A percentile compares a stretch with the other conserved stretches of the same genome.
Conservation (phyloP, 2,888 invertebrate species). For the Molorchus minor region DNA sequence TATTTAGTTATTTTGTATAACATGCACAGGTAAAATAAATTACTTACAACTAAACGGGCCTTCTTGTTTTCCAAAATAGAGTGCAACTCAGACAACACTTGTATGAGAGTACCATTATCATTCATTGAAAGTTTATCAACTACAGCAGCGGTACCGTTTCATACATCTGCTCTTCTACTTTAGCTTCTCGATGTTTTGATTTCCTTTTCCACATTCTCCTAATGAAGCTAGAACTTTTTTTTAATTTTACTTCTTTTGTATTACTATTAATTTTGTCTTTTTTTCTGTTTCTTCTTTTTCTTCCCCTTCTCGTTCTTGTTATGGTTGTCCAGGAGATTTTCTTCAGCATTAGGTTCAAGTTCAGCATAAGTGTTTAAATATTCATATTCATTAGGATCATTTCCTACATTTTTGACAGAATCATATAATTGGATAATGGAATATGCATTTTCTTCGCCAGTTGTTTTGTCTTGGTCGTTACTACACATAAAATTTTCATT, state of each 20-base stretch:
- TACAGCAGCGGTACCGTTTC: slow-evolving; percentile 42
- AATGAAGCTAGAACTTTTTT: slow-evolving; percentile 50
- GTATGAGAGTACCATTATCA: slow-evolving; percentile 33
- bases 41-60: slow-evolving; percentile 46
- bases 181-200: slow-evolving; percentile 38
- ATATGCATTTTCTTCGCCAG: slow-evolving; percentile 33
- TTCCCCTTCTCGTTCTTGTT: slow-evolving; percentile 25
- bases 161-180: slow-evolving; percentile 45
- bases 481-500: slow-evolving; percentile 39
- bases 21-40: background rate
- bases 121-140: slow-evolving; percentile 31
- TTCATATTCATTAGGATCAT: slow-evolving; percentile 35
- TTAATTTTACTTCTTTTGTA: slow-evolving; percentile 37
- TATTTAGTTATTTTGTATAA: no score
- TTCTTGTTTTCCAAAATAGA: slow-evolving; percentile 51
- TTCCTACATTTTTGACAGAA: slow-evolving; percentile 15
- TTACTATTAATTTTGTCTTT: slow-evolving; percentile 25
- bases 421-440: slow-evolving; percentile 25
- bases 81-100: slow-evolving; percentile 49
- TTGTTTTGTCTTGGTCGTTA: background rate
- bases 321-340: background rate
- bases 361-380: slow-evolving; percentile 36
- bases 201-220: slow-evolving; percentile 49
- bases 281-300: slow-evolving; percentile 27
- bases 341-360: background rate